Percentiles rank a stretch among this genome's conserved stretches.
Evolutionary conservation across 2,113 vertebrate genomes (phyloP).

Genomic region (Melanerpes formicivorus): DNA sequence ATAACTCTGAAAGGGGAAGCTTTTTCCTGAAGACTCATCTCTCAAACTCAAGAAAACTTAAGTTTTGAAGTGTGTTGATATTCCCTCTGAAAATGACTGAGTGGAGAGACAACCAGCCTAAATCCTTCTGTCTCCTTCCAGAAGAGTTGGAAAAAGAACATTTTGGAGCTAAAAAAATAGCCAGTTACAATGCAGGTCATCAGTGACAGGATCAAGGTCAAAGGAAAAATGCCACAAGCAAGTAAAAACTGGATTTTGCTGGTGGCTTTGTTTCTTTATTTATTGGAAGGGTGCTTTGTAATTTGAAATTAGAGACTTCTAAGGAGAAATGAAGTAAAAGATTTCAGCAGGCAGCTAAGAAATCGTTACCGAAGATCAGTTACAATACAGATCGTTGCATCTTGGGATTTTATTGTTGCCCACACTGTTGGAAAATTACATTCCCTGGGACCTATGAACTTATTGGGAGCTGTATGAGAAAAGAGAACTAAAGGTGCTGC

Average conservation of each 20-base stretch:
- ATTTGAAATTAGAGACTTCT: not conserved
- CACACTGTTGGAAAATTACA: not conserved
- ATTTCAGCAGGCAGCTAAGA: not conserved
- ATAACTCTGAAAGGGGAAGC: not conserved
- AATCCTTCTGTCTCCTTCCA: not conserved
- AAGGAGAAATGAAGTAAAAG: not conserved
- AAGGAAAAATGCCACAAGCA: not conserved
- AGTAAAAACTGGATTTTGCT: not conserved
- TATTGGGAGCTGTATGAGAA: not conserved
- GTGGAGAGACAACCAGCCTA: not conserved
- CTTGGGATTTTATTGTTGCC: not conserved
- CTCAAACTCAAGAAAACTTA: not conserved
- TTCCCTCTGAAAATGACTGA: not conserved
- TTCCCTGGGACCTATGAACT: not conserved
- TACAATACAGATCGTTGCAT: not conserved
- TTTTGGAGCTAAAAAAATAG: not conserved
- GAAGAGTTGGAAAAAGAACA: not conserved
- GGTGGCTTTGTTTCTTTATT: fast-evolving
- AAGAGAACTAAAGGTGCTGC: not conserved
- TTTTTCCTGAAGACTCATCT: not conserved
- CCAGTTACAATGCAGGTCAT: not conserved
- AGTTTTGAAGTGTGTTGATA: not conserved
- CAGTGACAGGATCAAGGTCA: not conserved
- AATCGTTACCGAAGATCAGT: not conserved
- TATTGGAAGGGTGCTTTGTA: not conserved